Base-by-base conservation (phyloP, 23 tunicate species). In the Ascidia mentula region DNA sequence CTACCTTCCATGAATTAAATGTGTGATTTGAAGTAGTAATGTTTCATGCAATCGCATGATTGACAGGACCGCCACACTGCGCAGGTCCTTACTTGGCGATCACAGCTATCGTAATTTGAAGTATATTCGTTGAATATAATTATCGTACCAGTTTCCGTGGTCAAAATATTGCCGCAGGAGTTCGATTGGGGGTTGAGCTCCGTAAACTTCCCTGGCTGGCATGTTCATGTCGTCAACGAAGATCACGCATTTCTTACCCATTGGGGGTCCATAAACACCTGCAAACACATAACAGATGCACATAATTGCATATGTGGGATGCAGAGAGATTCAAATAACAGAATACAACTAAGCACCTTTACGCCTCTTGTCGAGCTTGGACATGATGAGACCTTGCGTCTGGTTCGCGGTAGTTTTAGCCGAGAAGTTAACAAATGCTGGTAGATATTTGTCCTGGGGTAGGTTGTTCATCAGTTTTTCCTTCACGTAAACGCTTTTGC, bases 171-270 rank as follows among this genome's bases (percentile, higher is more conserved):
- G 99, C 59, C 99, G 73, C 17, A 95, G 88, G 59, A 95, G 80
- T 60, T 95, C 99, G 36, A 95, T 95, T 40, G 99, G 99, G 13
- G 99, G 99, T 76, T 95, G 99, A 17, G 99, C 99, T 18, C 99
- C 99, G 76, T 86, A 95, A 5, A 92, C 89, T 79, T 95, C 99
- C 24, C 99, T 59, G 2, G 99, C 95, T 0, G 99, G 99, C 99
- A 95, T 95, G 86, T 95, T 95, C 99, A 95, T 86, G 80, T 95
- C 99, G 74, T 95, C 99, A 46, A 95, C 96, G 53, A 95, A 95
- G 75, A 95, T 90, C 46, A 95, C 89, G 61, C 92, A 90, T 39
- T 95, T 79, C 80, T 95, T 95, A 15, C 95, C 96, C 91, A 90
- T 87, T 4, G 99, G 99, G 36, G 99, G 99, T 31, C 99, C 99